Base-by-base conservation (phyloP, 2,888 invertebrate genomes). In the Agonopterix arenella region DNA sequence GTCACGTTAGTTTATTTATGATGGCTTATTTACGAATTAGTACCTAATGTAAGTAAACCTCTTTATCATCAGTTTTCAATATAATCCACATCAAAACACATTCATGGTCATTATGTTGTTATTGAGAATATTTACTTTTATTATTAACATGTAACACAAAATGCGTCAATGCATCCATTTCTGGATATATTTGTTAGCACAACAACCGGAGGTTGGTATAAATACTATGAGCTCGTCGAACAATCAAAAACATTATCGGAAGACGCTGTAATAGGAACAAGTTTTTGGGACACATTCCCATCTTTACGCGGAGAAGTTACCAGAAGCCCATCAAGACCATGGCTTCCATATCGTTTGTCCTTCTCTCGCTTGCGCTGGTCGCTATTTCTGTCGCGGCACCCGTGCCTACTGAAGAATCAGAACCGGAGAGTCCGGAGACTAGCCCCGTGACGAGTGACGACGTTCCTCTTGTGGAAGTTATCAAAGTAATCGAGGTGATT, bases 31-130 rank as follows among this genome's bases (percentile, higher is more conserved):
- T 51, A 54, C 49, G 60, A 57, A 70, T 60, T 51, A 62, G 43
- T n/a, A n/a, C 10, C 54, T 58, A 28, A 28, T 28, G 28, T 58
- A 60, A 56, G 59, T 62, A 69, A 68, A 71, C 67, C 28, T 62
- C 60, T 68, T 68, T 65, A 57, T 70, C 66, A 70, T 63, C 61
- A 55, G 55, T 69, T 70, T 72, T 68, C 68, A 68, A 66, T 61
- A 66, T 66, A 73, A 65, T 68, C 62, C 66, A 69, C 62, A 78
- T 76, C 75, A 81, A 76, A 73, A 66, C 66, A 72, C 58, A 76
- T 71, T 80, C 88, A 88, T 70, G 84, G 88, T 64, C 85, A 76
- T 77, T 74, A 77, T 77, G 76, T 73, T 84, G 76, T 73, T 84
- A 82, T 86, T 83, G 84, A 79, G 69, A 71, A 66, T 81, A 79